Conservation (phyloP, 2,113 vertebrate genomes). For the Colaptes auratus region DNA sequence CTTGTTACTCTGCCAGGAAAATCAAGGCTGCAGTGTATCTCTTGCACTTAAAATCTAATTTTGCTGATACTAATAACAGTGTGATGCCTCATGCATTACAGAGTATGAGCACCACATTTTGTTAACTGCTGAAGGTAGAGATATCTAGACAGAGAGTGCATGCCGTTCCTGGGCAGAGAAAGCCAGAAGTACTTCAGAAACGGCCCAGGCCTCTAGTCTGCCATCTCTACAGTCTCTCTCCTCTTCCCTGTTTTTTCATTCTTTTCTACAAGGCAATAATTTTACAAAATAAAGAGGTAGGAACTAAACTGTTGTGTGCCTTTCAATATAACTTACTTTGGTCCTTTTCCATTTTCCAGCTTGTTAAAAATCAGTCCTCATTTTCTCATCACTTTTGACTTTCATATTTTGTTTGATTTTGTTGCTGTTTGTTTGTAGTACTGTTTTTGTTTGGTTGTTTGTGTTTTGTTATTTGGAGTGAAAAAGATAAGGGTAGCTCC, state of each 20-base stretch:
- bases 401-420: background rate
- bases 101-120: background rate
- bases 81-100: background rate
- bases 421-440: background rate
- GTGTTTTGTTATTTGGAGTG: background rate
- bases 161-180: background rate
- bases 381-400: background rate
- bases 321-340: background rate
- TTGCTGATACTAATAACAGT: background rate
- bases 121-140: background rate
- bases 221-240: background rate
- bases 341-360: background rate
- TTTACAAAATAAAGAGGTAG: background rate
- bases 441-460: background rate
- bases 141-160: background rate
- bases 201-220: background rate
- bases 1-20: background rate
- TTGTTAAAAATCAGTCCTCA: background rate
- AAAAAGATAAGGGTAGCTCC: background rate
- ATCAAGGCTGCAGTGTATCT: background rate
- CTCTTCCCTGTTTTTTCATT: background rate
- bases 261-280: background rate
- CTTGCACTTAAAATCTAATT: background rate
- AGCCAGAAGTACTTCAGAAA: background rate
- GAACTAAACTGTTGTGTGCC: background rate